These are phyloP conservation scores for Clistopyga incitator DNA, from an alignment of 2,888 invertebrate species.

Conservation along the genomic window DNA sequence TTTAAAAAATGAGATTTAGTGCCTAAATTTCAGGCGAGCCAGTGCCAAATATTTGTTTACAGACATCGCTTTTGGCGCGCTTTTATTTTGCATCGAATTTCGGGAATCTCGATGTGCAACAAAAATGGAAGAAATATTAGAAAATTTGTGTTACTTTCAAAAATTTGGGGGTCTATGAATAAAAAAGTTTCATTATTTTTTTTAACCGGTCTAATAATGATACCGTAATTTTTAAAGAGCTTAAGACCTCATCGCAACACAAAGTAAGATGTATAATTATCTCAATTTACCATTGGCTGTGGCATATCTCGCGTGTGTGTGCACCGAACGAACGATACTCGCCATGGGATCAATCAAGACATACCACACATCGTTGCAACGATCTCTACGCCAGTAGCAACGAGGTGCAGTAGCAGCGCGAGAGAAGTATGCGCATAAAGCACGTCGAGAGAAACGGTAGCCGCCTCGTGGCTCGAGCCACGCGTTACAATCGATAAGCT, in stretches of 20 bases:
- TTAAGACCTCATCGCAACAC: too few species aligned
- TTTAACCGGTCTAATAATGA: too few species aligned
- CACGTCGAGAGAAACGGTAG: slow-evolving; percentile 62
- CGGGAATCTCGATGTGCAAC: too few species aligned
- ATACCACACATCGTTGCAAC: slow-evolving; percentile 53
- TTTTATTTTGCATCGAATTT: too few species aligned
- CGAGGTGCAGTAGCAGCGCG: slow-evolving; percentile 8
- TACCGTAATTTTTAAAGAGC: too few species aligned
- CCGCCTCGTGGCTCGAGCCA: slow-evolving; percentile 62
- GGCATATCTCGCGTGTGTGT: background rate
- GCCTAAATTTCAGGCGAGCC: too few species aligned
- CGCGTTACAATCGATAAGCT: slow-evolving; percentile 68
- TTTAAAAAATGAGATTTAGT: background rate
- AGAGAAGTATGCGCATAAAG: slow-evolving; percentile 41
- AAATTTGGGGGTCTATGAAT: too few species aligned
- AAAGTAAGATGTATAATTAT: slow-evolving; percentile 9
- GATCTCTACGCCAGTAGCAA: slow-evolving; percentile 44
- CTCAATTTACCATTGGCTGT: background rate
- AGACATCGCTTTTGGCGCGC: too few species aligned
- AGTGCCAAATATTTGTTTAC: too few species aligned
- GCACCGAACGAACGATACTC: background rate
- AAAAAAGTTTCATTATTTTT: too few species aligned
- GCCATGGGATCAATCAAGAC: slow-evolving; percentile 44
- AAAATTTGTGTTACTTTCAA: too few species aligned
- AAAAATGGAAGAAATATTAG: too few species aligned